A percentile compares a stretch with the other conserved stretches of the same genome.
These are phyloP conservation scores for Megathymus violae DNA, from an alignment of 1,140 invertebrate species.

Conservation along the genomic window DNA sequence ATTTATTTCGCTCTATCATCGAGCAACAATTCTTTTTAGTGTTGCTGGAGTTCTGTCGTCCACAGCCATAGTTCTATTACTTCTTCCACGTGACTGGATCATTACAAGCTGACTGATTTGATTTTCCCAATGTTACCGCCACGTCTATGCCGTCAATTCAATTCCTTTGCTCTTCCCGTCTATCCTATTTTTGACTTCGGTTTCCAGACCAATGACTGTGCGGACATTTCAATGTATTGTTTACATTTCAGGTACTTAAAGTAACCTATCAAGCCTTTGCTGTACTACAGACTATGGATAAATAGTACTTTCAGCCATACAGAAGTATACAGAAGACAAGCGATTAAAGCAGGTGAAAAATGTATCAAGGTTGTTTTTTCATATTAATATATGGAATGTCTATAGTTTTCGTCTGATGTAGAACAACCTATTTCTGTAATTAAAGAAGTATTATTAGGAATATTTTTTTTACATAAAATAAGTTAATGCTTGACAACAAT, in stretches of 20 bases:
- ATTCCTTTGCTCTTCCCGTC: not conserved
- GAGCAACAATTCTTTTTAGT: not conserved
- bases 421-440: too few species aligned
- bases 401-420: too few species aligned
- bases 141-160: not conserved
- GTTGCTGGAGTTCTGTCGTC: too few species aligned
- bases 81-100: slow-evolving; percentile 5
- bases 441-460: too few species aligned
- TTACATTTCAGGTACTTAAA: slow-evolving; percentile 60
- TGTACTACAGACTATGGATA: slow-evolving; percentile 51
- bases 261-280: slow-evolving; percentile 63
- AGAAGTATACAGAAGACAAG: not conserved
- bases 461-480: too few species aligned
- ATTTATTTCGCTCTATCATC: not conserved
- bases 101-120: slow-evolving; percentile 4
- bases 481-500: too few species aligned
- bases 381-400: too few species aligned
- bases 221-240: slow-evolving; percentile 12
- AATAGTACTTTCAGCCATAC: not conserved
- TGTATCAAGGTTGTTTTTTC: too few species aligned
- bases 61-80: not conserved
- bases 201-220: not conserved
- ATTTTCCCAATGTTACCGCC: not conserved
- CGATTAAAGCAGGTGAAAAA: not conserved
- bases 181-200: not conserved